Evolutionary conservation across 2,113 vertebrate species (phyloP).

Genomic region (Manacus vitellinus): DNA sequence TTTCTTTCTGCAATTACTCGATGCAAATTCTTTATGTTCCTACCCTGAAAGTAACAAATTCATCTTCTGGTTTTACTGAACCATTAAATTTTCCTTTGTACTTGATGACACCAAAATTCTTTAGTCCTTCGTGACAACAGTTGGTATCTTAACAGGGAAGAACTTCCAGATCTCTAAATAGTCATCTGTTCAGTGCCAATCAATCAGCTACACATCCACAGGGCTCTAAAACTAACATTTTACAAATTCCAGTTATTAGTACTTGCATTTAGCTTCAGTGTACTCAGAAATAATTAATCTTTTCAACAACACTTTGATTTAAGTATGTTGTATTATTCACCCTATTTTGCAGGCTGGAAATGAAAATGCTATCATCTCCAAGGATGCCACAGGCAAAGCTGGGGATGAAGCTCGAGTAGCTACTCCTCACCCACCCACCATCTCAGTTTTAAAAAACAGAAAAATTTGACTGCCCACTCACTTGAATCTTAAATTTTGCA

Average conservation of each 20-base stretch:
- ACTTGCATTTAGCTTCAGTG: constrained; percentile 25
- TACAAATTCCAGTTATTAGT: constrained; percentile 42
- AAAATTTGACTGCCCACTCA: constrained; percentile 30
- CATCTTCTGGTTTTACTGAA: not conserved
- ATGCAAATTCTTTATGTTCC: constrained; percentile 23
- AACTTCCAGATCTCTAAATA: not conserved
- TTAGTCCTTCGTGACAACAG: not conserved
- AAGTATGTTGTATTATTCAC: constrained; percentile 31
- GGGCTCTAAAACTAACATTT: constrained; percentile 30
- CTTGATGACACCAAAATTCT: not conserved
- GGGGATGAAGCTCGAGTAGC: not conserved
- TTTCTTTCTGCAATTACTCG: constrained; percentile 31
- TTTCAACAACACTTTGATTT: constrained; percentile 46
- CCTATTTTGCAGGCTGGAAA: constrained; percentile 20
- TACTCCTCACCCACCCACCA: constrained; percentile 13
- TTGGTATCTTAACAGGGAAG: not conserved
- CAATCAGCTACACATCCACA: constrained; percentile 18
- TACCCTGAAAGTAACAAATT: not conserved
- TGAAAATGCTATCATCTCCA: not conserved
- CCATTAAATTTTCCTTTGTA: not conserved
- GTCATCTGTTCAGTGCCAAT: not conserved
- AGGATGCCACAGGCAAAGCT: constrained; percentile 30
- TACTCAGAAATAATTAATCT: constrained; percentile 50
- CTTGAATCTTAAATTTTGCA: constrained; percentile 41
- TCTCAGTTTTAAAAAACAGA: not conserved